Conservation (phyloP, 2,113 vertebrate genomes). For the Vulpes ferrilata region DNA sequence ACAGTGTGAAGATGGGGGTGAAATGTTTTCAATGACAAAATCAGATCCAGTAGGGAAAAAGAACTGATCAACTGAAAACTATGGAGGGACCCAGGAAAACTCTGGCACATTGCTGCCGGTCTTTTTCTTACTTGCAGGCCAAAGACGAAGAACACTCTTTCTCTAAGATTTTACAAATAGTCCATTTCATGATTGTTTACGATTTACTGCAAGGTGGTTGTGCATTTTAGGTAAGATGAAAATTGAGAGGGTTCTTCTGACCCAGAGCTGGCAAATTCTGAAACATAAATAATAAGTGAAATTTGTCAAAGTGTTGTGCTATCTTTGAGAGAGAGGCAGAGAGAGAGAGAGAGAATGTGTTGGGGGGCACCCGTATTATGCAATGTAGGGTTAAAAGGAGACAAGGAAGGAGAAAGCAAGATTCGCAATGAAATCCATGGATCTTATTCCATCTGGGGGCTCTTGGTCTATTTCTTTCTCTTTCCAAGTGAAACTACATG, state of each 20-base stretch:
- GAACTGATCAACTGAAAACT: constrained; percentile 11
- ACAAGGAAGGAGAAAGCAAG: background rate
- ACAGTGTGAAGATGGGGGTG: constrained; percentile 20
- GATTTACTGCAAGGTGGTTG: background rate
- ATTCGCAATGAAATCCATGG: background rate
- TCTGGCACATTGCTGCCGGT: rapidly evolving
- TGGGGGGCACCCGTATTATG: background rate
- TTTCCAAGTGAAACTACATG: background rate
- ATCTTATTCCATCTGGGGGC: background rate
- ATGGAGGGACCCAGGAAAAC: background rate
- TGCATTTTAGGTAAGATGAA: background rate
- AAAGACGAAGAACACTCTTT: background rate
- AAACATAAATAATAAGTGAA: background rate
- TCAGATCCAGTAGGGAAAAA: background rate
- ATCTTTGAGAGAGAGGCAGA: too few relatives aligned
- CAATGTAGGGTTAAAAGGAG: background rate
- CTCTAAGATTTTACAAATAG: background rate
- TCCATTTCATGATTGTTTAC: background rate
- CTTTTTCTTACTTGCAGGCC: background rate
- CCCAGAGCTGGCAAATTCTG: background rate
- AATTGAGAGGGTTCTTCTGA: background rate
- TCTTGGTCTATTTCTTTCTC: background rate
- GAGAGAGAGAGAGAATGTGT: background rate
- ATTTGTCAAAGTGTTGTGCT: background rate
- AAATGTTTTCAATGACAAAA: constrained; percentile 27